Evolutionary conservation across 2,113 vertebrate genomes (phyloP), one percentile per base, ranked within the genome.

Genomic region (Zosterops hypoxanthus): DNA sequence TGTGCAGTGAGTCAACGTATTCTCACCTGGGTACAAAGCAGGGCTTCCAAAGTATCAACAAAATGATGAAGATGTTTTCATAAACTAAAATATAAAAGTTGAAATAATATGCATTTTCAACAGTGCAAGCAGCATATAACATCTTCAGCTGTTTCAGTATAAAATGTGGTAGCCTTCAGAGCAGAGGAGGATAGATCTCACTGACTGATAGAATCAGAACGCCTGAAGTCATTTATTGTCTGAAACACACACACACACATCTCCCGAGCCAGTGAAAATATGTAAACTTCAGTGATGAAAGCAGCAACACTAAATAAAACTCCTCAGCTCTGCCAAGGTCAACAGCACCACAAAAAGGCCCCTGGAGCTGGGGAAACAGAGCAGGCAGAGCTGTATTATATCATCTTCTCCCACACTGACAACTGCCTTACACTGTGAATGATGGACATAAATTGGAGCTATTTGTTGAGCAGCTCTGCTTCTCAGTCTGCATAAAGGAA

Each of bases 241-340:
- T 92, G 88, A 91, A 96, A 80, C 50, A 90, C 53, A 61, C 50
- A 94, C 49, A 94, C 86, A 63, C n/a, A 44, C 34, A 75, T 88
- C 70, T 85, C 73, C 73, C 0, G 0, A 93, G 66, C 66, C 91
- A 87, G 64, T 85, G 95, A 95, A 96, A 97, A 95, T 96, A 96
- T 91, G 92, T 95, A 97, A 95, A 97, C 88, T 87, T 93, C 86
- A 91, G 70, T 33, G 88, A 81, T 87, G 93, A 75, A 88, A 95
- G 64, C 73, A 92, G 81, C 56, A 87, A 63, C 84, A 72, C 86
- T 95, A 96, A 96, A 96, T 95, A 89, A 94, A 97, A 94, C 33
- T 88, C 85, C 80, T 93, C 80, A 61, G 39, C 49, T 86, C 68
- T 94, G 82, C 71, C 92, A 95, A 95, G 91, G 91, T 95, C 95